Base-by-base conservation (phyloP, 2,797 vertebrate species). In the Molossus alvarezi region DNA sequence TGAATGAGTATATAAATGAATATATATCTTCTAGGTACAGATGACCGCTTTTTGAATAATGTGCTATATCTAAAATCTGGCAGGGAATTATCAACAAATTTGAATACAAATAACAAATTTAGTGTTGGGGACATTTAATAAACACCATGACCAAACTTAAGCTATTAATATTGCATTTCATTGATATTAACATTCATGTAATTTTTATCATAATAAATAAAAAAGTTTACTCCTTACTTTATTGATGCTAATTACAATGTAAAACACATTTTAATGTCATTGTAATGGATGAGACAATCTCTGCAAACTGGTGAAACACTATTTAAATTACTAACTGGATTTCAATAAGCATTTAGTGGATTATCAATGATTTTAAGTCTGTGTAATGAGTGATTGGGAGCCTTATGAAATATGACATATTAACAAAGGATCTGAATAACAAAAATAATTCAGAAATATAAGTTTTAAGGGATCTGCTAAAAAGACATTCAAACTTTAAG, bases 281-380 rank as follows among this genome's bases (percentile, higher is more conserved):
- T 41, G 72, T 95, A 96, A 92, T 57, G 29, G 71, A 93, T 87
- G 64, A n/a, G 76, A 57, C 79, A 62, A 95, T 92, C 41, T 91
- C 13, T 95, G 29, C n/a, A 96, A 92, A 57, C 17, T 87, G 13
- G 37, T 67, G 67, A 79, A 84, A 18, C 51, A 73, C 82, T 93
- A 80, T 92, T 92, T 88, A 96, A 95, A 67, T 94, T 91, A 91
- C 41, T 89, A 77, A 94, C 73, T 92, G 37, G 18, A 89, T 88
- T 94, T 95, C 79, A 85, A 79, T 91, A 88, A 93, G 48, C 21
- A 71, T 91, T 80, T 75, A 79, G 15, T 94, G 87, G 53, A 92
- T 95, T 83, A 88, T 76, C 37, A 92, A 90, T 87, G 65, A 95
- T 73, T 95, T 93, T 95, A 88, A 92, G 53, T 82, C 69, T 87